These are phyloP conservation scores for Herpetotheres cachinnans DNA, from an alignment of 2,113 vertebrate genomes.

Conservation along the genomic window DNA sequence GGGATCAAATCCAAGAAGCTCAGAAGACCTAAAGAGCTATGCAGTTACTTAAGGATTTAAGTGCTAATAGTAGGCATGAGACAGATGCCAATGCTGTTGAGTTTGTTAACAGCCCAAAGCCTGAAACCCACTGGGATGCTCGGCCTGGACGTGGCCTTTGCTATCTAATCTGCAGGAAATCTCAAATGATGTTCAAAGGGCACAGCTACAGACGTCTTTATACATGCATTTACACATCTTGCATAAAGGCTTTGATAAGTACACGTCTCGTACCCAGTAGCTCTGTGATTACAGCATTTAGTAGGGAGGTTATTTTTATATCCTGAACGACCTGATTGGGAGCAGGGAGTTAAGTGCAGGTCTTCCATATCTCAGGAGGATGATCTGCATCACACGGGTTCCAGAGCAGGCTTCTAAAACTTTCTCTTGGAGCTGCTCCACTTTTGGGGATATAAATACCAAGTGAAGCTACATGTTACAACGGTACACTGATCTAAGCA, in stretches of 20 bases:
- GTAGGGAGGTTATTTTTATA: neutral
- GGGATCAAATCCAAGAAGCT: neutral
- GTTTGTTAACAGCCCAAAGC: neutral
- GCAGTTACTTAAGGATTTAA: neutral
- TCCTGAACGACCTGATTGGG: neutral
- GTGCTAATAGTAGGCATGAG: neutral
- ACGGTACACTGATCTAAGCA: neutral
- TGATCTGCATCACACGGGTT: neutral
- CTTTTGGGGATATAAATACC: slow-evolving; percentile 13
- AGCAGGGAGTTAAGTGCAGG: slow-evolving; percentile 15
- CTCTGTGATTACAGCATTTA: neutral
- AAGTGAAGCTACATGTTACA: neutral
- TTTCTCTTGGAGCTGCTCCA: slow-evolving; percentile 36
- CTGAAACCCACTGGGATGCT: neutral
- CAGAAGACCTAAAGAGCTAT: neutral
- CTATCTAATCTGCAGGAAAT: neutral
- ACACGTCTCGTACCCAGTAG: neutral
- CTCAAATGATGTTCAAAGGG: neutral
- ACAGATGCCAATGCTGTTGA: fast-evolving
- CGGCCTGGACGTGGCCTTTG: neutral
- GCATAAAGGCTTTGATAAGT: neutral
- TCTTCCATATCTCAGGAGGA: neutral
- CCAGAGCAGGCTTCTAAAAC: slow-evolving; percentile 15
- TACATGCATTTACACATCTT: neutral
- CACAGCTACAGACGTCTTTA: fast-evolving